Base-by-base conservation (phyloP, 2,888 invertebrate genomes). In the Pheosia gnoma region DNA sequence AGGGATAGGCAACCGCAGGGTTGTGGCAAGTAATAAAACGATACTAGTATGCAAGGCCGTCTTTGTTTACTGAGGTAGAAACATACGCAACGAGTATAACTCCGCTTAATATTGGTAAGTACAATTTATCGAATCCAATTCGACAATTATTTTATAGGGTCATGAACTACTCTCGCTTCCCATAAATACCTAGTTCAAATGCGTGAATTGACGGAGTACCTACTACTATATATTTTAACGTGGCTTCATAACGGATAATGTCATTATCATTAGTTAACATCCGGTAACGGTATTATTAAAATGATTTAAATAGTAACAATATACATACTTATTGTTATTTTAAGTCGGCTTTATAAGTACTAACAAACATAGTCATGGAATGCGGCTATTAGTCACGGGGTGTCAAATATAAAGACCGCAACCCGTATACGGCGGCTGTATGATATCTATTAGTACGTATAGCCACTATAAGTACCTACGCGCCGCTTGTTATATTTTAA, bases 1-100 rank as follows among this genome's bases (percentile, higher is more conserved):
- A 65, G 60, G 73, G 65, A 72, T 72, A 76, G 75, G 78, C 81
- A 84, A 90, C 88, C 90, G 81, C 90, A 88, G 80, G 80, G 72
- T 77, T 88, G 89, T 81, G 88, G 86, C 81, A 75, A 81, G 84
- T 84, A 86, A 88, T 88, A 90, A 92, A 88, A 84, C 80, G 91
- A 92, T 84, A 91, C 88, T 69, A 69, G 72, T 66, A 56, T 66
- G 75, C 91, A 92, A 92, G 92, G 92, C 74, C 91, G 87, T 78
- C 85, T 87, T 88, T 91, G 90, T 90, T 90, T 90, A 92, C 88
- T 84, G 82, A 82, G 79, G 87, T 85, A 86, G 87, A 89, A 84
- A 87, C 83, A 85, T 77, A 87, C 83, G 80, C 79, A 77, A 80
- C 70, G 77, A 72, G 73, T 75, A 72, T 64, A 66, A 61, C 47